A percentile compares a stretch with the other conserved stretches of the same genome.
These are phyloP conservation scores for Neodiprion fabricii DNA, from an alignment of 1,140 invertebrate genomes.

Conservation along the genomic window DNA sequence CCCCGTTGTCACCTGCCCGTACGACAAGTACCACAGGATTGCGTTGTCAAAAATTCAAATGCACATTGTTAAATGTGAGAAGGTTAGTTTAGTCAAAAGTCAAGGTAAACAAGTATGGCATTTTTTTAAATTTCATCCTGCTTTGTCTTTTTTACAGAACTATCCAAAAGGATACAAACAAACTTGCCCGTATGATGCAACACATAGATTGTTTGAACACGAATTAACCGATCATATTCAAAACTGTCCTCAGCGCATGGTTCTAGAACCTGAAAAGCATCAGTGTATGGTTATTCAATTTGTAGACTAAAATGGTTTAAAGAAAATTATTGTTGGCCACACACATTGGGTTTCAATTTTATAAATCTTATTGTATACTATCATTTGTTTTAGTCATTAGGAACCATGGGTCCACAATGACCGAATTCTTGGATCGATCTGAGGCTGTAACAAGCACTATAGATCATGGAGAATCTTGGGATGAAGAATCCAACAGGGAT, in stretches of 20 bases:
- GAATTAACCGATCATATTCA: constrained; percentile 44
- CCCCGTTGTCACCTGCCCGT: constrained; percentile 43
- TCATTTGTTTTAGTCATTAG: not conserved
- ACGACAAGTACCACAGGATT: constrained; percentile 45
- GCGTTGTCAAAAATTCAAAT: constrained; percentile 41
- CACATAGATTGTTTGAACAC: constrained; percentile 43
- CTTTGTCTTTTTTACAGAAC: constrained; percentile 38
- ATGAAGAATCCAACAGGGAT: constrained; percentile 18
- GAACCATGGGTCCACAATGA: constrained; percentile 18
- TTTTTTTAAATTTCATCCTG: constrained; percentile 6
- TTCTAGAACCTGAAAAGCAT: constrained; percentile 24
- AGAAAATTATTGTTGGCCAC: not conserved
- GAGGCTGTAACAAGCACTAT: constrained; percentile 17
- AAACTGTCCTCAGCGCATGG: constrained; percentile 34
- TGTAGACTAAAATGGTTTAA: not conserved
- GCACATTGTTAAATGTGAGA: constrained; percentile 54
- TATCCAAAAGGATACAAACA: constrained; percentile 45
- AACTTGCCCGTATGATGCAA: constrained; percentile 52
- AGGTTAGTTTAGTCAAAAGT: constrained; percentile 35
- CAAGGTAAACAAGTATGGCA: too few species aligned
- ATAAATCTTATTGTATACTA: not conserved
- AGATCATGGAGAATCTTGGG: constrained; percentile 34
- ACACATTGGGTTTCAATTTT: not conserved
- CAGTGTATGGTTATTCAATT: constrained; percentile 22
- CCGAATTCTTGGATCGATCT: constrained; percentile 5